These are phyloP conservation scores for Corbicula japonica DNA, from an alignment of 2,888 invertebrate species.

Conservation along the genomic window DNA sequence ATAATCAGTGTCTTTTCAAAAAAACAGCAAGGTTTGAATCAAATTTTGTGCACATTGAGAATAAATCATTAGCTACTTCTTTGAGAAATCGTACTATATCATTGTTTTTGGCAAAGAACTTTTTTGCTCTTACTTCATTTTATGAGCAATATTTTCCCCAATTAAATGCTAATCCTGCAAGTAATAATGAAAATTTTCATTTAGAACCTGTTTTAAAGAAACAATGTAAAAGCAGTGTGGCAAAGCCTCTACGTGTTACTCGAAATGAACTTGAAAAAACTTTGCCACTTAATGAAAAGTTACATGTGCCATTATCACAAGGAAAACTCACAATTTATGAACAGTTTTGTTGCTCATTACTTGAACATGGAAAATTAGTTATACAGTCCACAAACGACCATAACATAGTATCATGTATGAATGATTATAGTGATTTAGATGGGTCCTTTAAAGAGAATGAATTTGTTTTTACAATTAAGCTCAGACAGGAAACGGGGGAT, in stretches of 20 bases:
- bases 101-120: not conserved
- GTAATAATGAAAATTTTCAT: too few relatives aligned
- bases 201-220: too few relatives aligned
- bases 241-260: not conserved
- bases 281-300: not conserved
- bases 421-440: constrained; percentile 14
- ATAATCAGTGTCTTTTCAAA: not conserved
- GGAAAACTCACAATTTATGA: not conserved
- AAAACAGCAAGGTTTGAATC: not conserved
- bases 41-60: too few relatives aligned
- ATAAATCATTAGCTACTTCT: not conserved
- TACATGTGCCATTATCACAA: not conserved
- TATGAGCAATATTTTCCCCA: not conserved
- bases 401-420: constrained; percentile 4
- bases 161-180: not conserved
- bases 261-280: not conserved
- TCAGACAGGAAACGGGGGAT: not conserved
- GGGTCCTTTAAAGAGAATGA: constrained; percentile 13
- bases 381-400: constrained; percentile 5
- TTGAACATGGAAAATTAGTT: constrained; percentile 7
- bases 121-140: not conserved
- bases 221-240: not conserved
- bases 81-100: not conserved
- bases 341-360: not conserved
- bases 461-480: not conserved